Evolutionary conservation across 2,113 vertebrate species (phyloP).

Genomic region (Chionomys nivalis): DNA sequence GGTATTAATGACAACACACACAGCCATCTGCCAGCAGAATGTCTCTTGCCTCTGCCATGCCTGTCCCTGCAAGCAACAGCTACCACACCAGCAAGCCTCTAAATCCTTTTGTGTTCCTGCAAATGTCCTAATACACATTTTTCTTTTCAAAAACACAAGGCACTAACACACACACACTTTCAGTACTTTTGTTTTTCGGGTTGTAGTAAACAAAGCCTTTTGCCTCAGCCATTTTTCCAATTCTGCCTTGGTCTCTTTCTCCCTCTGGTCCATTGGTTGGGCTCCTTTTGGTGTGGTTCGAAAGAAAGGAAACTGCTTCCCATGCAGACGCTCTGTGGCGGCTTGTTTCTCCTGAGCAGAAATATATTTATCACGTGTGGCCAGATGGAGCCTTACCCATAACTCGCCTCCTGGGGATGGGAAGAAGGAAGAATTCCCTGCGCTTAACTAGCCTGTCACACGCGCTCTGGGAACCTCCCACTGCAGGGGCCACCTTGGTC

Average conservation of each 20-base stretch:
- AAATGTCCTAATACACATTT: background rate
- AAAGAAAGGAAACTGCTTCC: constrained; percentile 71
- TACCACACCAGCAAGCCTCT: background rate
- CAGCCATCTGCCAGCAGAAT: background rate
- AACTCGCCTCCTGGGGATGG: background rate
- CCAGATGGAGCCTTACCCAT: constrained; percentile 43
- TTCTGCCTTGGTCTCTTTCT: constrained; percentile 42
- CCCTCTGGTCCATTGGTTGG: constrained; percentile 45
- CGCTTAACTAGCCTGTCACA: background rate
- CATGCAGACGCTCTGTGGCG: constrained; percentile 63
- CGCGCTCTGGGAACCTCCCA: background rate
- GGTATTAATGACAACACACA: background rate
- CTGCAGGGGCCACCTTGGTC: background rate
- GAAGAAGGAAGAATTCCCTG: constrained; percentile 14
- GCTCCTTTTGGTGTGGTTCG: constrained; percentile 24
- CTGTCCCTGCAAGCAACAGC: background rate
- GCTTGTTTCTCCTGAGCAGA: constrained; percentile 58
- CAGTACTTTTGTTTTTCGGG: constrained; percentile 46
- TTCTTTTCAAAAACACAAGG: constrained; percentile 21
- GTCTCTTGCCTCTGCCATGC: background rate
- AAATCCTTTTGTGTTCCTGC: background rate
- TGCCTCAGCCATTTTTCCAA: constrained; percentile 66
- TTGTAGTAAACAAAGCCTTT: constrained; percentile 70
- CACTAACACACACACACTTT: background rate
- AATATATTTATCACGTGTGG: constrained; percentile 68